Conservation (phyloP, 2,888 invertebrate species). For the Matsumyia berberina region DNA sequence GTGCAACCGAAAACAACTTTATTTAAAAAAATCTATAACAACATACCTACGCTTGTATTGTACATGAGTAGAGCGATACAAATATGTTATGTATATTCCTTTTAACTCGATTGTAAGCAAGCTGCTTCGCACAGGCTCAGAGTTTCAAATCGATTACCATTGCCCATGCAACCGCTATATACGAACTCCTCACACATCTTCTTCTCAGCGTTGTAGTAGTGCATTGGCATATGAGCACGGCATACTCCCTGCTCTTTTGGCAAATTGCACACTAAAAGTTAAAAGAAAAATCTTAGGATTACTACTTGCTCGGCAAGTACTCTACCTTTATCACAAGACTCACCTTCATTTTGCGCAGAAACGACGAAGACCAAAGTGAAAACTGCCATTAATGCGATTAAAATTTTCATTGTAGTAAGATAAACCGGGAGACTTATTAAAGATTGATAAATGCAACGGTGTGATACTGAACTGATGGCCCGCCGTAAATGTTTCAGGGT, state of each 20-base stretch:
- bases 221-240: slow-evolving; percentile 71
- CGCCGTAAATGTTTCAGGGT: slow-evolving; percentile 17
- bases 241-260: slow-evolving; percentile 78
- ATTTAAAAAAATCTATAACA: no score
- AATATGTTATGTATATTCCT: no score
- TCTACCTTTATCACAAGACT: neutral
- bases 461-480: slow-evolving; percentile 55
- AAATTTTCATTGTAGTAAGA: slow-evolving; percentile 64
- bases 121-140: slow-evolving; percentile 77
- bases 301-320: neutral
- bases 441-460: slow-evolving; percentile 6
- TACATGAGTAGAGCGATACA: no score
- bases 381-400: slow-evolving; percentile 69
- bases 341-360: slow-evolving; percentile 59
- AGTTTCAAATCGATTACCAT: slow-evolving; percentile 77
- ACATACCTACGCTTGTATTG: no score
- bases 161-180: slow-evolving; percentile 79
- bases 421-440: slow-evolving; percentile 22
- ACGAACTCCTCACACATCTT: slow-evolving; percentile 78
- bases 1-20: neutral
- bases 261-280: slow-evolving; percentile 74
- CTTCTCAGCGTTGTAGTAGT: slow-evolving; percentile 74
- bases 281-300: neutral
- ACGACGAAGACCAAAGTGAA: slow-evolving; percentile 69
- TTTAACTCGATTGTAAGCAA: no score